phyloP scores from a whole-genome alignment of 2,113 vertebrate species.

The Terrapene triunguis region DNA sequence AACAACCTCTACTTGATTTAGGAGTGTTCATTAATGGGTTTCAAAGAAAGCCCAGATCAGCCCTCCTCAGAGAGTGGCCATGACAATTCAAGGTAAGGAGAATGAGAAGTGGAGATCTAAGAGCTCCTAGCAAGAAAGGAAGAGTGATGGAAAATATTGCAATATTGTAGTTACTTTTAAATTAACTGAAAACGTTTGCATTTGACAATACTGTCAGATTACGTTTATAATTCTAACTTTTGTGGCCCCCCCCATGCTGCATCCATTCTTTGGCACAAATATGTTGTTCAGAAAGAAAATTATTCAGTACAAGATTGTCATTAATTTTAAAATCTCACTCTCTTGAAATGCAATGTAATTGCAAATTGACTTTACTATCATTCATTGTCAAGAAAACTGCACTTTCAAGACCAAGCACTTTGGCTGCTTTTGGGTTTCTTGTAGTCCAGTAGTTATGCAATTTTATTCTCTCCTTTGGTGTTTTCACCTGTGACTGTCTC shows the following conservation, averaged over 20 bases:
- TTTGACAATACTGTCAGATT: background rate
- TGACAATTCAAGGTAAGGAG: background rate
- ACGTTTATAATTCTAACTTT: background rate
- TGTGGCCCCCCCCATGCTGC: background rate
- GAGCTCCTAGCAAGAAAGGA: background rate
- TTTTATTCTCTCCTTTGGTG: background rate
- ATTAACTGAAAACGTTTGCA: background rate
- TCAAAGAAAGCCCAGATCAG: background rate
- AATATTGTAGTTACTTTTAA: background rate
- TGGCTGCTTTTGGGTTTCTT: background rate
- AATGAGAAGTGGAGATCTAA: background rate
- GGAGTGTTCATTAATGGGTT: background rate
- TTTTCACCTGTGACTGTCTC: background rate
- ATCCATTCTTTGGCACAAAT: background rate
- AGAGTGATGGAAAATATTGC: background rate
- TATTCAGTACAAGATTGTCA: background rate
- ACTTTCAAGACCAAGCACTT: background rate
- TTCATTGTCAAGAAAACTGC: background rate
- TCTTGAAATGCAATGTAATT: background rate
- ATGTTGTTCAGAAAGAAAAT: background rate
- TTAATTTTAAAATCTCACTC: background rate
- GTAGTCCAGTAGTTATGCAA: background rate
- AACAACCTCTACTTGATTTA: background rate
- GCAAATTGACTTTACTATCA: background rate
- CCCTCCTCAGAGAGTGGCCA: background rate